phyloP scores from a whole-genome alignment of 2,797 vertebrate genomes.

The Austrolebias charrua region DNA sequence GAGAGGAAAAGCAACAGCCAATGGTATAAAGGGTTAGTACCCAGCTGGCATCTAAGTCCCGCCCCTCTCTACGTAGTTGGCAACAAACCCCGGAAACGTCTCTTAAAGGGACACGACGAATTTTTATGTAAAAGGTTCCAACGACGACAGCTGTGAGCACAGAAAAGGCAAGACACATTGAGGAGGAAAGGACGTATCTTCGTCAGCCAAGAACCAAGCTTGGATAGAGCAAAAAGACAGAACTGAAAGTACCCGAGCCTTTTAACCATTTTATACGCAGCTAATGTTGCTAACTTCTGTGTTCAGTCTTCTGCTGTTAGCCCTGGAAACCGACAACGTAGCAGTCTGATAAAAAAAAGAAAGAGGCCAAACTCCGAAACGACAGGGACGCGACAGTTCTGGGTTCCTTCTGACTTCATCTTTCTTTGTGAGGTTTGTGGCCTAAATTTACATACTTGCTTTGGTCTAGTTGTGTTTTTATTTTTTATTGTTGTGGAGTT shows the following conservation, averaged over 20 bases:
- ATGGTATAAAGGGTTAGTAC: slow-evolving; percentile 76
- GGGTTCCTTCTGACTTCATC: slow-evolving; percentile 9
- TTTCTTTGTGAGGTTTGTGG: slow-evolving; percentile 49
- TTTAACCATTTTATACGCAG: not conserved
- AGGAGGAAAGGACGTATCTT: slow-evolving; percentile 56
- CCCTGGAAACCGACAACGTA: slow-evolving; percentile 55
- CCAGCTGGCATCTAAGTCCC: slow-evolving; percentile 72
- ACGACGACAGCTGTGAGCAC: slow-evolving; percentile 72
- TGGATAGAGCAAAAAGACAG: slow-evolving; percentile 38
- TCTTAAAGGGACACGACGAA: slow-evolving; percentile 79
- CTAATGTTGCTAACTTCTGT: slow-evolving; percentile 22
- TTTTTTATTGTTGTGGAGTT: slow-evolving; percentile 1
- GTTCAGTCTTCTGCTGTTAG: slow-evolving; percentile 34
- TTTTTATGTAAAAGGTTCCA: slow-evolving; percentile 69
- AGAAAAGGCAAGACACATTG: slow-evolving; percentile 29
- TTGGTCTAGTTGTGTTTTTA: not conserved
- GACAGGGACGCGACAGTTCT: slow-evolving; percentile 43
- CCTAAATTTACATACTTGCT: not conserved
- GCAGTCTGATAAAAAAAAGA: slow-evolving; percentile 59
- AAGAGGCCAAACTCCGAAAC: slow-evolving; percentile 66
- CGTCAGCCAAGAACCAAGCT: slow-evolving; percentile 38
- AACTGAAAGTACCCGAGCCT: slow-evolving; percentile 11
- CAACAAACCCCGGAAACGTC: slow-evolving; percentile 77
- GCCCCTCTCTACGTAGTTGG: slow-evolving; percentile 47
- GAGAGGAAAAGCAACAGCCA: slow-evolving; percentile 39